phyloP scores from a whole-genome alignment of 2,888 invertebrate species.

The Morpho helenor region DNA sequence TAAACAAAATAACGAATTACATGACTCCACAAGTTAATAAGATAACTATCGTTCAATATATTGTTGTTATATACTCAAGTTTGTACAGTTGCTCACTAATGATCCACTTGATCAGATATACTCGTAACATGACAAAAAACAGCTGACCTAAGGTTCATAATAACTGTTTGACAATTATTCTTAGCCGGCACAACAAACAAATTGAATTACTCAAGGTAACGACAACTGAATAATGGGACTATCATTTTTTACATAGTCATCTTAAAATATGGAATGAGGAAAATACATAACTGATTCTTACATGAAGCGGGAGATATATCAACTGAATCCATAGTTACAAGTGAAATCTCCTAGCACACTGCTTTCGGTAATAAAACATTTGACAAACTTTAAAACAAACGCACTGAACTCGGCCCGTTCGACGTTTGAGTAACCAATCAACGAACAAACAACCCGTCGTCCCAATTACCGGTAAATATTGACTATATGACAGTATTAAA shows the following conservation, averaged over 20 bases:
- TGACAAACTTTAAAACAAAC: constrained; percentile 16
- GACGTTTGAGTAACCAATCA: constrained; percentile 21
- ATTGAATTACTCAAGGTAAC: not conserved
- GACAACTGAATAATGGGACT: too few relatives aligned
- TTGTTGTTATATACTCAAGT: not conserved
- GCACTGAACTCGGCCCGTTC: constrained; percentile 11
- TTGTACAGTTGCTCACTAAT: not conserved
- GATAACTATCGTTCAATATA: not conserved
- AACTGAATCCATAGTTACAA: constrained; percentile 21
- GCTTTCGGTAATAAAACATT: constrained; percentile 11
- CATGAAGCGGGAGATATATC: constrained; percentile 20
- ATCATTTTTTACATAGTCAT: too few relatives aligned
- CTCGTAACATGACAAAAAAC: too few relatives aligned
- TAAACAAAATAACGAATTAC: constrained; percentile 56
- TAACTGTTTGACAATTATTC: too few relatives aligned
- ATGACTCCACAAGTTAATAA: constrained; percentile 17
- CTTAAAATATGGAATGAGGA: too few relatives aligned
- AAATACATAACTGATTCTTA: constrained; percentile 16
- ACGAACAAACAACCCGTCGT: constrained; percentile 39
- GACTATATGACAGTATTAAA: constrained; percentile 36
- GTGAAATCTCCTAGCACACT: not conserved
- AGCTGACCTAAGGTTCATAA: too few relatives aligned
- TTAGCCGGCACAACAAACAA: not conserved
- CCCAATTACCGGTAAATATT: constrained; percentile 49
- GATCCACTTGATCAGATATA: too few relatives aligned